A percentile compares a stretch with the other conserved stretches of the same genome.
Evolutionary conservation across 2,797 vertebrate genomes (phyloP).

Genomic region (Acipenser oxyrinchus): DNA sequence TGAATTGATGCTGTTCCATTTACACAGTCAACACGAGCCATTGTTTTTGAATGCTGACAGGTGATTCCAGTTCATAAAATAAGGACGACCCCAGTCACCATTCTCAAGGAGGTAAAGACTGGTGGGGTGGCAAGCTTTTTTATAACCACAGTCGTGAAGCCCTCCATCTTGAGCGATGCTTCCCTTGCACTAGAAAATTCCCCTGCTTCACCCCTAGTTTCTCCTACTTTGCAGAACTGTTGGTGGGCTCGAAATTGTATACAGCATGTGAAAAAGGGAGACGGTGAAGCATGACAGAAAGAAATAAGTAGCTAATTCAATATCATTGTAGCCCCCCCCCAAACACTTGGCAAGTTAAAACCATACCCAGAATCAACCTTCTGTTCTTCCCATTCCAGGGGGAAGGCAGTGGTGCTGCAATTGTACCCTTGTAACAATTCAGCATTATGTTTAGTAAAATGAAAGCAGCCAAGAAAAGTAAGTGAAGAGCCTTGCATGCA

Average conservation of each 20-base stretch:
- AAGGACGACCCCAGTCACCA: too few species aligned
- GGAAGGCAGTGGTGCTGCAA: not conserved
- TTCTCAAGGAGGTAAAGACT: too few species aligned
- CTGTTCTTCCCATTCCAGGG: not conserved
- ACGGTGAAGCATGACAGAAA: not conserved
- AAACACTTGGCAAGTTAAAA: not conserved
- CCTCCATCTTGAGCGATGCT: too few species aligned
- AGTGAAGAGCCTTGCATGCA: not conserved
- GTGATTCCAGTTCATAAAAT: too few species aligned
- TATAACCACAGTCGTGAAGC: too few species aligned
- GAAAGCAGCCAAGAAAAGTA: not conserved
- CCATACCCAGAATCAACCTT: not conserved
- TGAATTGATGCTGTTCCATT: too few species aligned
- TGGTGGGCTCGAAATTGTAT: not conserved
- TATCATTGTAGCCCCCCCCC: not conserved
- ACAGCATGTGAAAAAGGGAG: not conserved
- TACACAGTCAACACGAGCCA: too few species aligned
- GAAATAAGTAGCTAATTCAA: not conserved
- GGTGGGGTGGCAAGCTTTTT: too few species aligned
- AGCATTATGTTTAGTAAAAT: constrained; percentile 3
- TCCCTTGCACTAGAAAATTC: too few species aligned
- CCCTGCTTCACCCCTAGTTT: not conserved
- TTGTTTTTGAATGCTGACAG: too few species aligned
- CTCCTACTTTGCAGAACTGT: not conserved
- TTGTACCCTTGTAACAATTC: constrained; percentile 1